Evolutionary conservation across 2,113 vertebrate genomes (phyloP).

Genomic region (Mormyrus iriodes): DNA sequence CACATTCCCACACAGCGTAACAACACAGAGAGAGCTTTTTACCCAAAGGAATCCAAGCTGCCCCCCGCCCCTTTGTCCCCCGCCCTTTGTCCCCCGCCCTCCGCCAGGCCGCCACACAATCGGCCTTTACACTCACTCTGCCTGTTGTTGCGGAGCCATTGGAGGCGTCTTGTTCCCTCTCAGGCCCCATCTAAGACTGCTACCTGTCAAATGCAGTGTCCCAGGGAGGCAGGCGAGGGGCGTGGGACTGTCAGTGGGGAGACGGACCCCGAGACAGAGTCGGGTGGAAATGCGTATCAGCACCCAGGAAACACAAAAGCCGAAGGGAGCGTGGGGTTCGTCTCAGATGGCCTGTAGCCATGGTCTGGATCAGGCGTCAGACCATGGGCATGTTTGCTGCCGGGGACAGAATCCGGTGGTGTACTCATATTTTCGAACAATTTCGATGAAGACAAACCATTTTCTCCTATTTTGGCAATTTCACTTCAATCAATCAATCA

Average conservation of each 20-base stretch:
- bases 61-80: slow-evolving; percentile 20
- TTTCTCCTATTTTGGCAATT: background rate
- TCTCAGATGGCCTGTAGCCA: background rate
- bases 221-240: background rate
- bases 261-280: background rate
- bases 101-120: slow-evolving; percentile 53
- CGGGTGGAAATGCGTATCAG: background rate
- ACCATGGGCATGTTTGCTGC: background rate
- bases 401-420: background rate
- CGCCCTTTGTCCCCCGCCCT: slow-evolving; percentile 28
- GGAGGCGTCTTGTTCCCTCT: slow-evolving; percentile 9
- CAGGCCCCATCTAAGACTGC: slow-evolving; percentile 27
- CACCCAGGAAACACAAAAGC: background rate
- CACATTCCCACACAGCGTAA: background rate
- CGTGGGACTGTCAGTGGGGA: background rate
- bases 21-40: slow-evolving; percentile 55
- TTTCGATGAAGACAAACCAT: background rate
- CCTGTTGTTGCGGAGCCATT: slow-evolving; percentile 25
- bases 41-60: slow-evolving; percentile 31
- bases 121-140: slow-evolving; percentile 44
- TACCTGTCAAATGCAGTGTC: background rate
- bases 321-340: background rate
- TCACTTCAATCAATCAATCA: background rate
- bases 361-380: background rate
- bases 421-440: background rate